phyloP scores from a whole-genome alignment of 92 coral and sea anemone genomes.

The Umimayanthus kanabou region DNA sequence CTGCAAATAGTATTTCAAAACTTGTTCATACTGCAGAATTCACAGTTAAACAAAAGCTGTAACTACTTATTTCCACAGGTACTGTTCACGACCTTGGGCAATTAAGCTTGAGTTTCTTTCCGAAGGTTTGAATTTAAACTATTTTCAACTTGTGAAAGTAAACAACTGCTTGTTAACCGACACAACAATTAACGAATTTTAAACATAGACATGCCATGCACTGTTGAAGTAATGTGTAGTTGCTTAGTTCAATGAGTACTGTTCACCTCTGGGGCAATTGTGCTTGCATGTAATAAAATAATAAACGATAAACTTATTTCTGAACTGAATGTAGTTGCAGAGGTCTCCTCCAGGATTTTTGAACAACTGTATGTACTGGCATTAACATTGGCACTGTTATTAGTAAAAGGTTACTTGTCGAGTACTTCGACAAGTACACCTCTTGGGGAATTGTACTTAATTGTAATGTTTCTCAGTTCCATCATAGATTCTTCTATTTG shows the following conservation, averaged over 20 bases:
- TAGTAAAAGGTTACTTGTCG: not conserved
- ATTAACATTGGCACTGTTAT: no score
- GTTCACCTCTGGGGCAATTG: constrained; percentile 25
- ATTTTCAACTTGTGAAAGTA: not conserved
- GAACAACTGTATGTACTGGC: no score
- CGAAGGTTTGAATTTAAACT: not conserved
- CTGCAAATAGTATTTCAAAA: no score
- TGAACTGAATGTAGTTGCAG: no score
- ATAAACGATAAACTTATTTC: no score
- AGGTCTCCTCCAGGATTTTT: no score
- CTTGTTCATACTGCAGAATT: no score
- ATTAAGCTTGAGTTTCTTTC: constrained; percentile 7
- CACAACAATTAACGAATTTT: not conserved
- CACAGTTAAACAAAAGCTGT: not conserved
- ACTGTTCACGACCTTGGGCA: constrained; percentile 18
- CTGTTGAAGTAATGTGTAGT: not conserved
- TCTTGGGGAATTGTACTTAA: not conserved
- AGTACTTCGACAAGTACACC: not conserved
- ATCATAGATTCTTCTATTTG: constrained; percentile 6
- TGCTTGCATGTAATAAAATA: not conserved
- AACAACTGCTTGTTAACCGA: not conserved
- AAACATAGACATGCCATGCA: not conserved
- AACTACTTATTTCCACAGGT: not conserved
- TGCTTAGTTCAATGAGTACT: constrained; percentile 21
- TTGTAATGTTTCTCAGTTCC: not conserved